Evolutionary conservation across 92 coral and sea anemone species (phyloP), one percentile per base, ranked within the genome.

Genomic region (Diadumene lineata): DNA sequence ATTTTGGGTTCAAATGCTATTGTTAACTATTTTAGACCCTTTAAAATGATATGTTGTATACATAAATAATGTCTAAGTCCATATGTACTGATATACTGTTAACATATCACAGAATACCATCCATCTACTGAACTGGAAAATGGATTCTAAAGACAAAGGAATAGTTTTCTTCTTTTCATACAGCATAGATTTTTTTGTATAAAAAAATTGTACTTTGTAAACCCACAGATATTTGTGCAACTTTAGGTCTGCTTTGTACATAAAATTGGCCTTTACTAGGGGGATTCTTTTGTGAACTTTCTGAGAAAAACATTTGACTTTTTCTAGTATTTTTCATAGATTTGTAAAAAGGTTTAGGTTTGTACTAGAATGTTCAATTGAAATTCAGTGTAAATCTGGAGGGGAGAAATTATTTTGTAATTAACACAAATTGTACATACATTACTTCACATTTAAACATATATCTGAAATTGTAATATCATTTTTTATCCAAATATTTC

Each of bases 21-120:
- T n/a, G n/a, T n/a, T n/a, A n/a, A n/a, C n/a, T n/a, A n/a, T n/a
- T n/a, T n/a, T n/a, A n/a, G n/a, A n/a, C n/a, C 6, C 61, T 16
- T 43, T 60, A 50, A 26, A 21, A 71, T 56, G 29, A 17, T 27
- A 38, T 38, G 65, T 28, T 18, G 16, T 30, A 25, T 55, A 56
- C 19, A 38, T 50, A n/a, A 11, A 29, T 30, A 13, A 31, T 68
- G 22, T 22, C 31, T 34, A 15, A 53, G 58, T 53, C 9, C 1
- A 29, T 68, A 28, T 43, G 9, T 78, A 78, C 82, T 78, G 75
- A 78, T 68, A 78, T 78, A 17, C 75, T 78, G 33, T 78, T 78
- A 78, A 69, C 82, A 57, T 78, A 78, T 43, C 81, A 76, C 82
- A 66, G 75, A 78, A 56, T 60, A 71, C 31, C 28, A 19, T 46